Percentiles rank a stretch among this genome's conserved stretches.
phyloP scores from a whole-genome alignment of 2,113 vertebrate species.

The Alethe diademata region DNA sequence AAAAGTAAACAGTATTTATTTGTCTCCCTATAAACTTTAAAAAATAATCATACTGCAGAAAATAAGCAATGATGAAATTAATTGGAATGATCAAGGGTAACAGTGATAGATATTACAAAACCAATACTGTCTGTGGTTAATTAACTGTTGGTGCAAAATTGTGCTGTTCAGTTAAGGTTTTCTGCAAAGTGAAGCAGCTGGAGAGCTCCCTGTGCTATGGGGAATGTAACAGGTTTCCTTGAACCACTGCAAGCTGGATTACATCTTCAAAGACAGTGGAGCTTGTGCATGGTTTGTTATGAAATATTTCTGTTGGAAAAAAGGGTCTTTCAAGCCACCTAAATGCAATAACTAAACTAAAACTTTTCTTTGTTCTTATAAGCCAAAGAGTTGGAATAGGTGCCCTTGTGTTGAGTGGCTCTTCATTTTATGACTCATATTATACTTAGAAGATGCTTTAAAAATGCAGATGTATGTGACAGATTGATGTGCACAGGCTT shows the following conservation, averaged over 20 bases:
- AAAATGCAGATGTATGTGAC: constrained; percentile 12
- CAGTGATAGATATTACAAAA: background rate
- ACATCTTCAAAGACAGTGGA: background rate
- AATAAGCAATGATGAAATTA: background rate
- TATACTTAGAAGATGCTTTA: background rate
- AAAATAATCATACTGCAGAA: background rate
- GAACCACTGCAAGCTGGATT: background rate
- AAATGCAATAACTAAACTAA: background rate
- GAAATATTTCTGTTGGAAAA: background rate
- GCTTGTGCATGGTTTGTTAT: background rate
- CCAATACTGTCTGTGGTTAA: background rate
- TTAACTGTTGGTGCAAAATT: background rate
- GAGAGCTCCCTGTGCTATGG: background rate
- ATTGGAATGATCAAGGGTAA: background rate
- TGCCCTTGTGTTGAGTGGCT: background rate
- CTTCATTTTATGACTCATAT: background rate
- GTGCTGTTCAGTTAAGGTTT: background rate
- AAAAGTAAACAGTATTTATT: background rate
- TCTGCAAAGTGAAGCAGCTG: background rate
- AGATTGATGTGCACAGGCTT: constrained; percentile 34
- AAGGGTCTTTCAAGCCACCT: background rate
- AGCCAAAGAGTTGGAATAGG: background rate
- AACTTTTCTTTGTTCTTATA: background rate
- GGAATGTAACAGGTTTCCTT: background rate
- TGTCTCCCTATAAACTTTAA: background rate